Evolutionary conservation across 2,113 vertebrate species (phyloP), one percentile per base, ranked within the genome.

Genomic region (Chroicocephalus ridibundus): DNA sequence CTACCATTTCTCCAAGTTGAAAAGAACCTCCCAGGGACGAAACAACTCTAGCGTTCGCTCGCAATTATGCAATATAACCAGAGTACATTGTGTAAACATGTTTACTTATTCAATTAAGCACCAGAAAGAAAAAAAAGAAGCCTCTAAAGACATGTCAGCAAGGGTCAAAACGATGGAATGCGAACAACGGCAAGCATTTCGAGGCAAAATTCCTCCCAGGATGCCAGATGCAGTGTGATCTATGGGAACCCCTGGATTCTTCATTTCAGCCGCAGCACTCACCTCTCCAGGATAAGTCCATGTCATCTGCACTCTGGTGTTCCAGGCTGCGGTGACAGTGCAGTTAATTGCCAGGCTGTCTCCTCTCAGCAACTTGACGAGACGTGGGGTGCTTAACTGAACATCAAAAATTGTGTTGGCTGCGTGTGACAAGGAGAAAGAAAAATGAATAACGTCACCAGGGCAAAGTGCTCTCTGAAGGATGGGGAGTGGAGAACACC

Each of bases 251-350:
- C 57, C 62, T 2, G 2, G 2, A 18, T 88, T 75, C 60, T 68
- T 51, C 34, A 44, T 76, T 76, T 55, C 46, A 92, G 4, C 5
- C 76, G 57, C 80, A 60, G 40, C 52, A 96, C 99, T 98, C 95
- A 99, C 99, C 98, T 99, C 97, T 88, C 98, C 98, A 9, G 99
- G 99, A 72, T 99, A 99, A 82, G 93, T 98, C 99, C 99, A 99
- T 15, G 94, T 98, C 93, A 99, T 99, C 62, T 98, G 98, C 77
- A 99, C 99, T 97, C 99, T 98, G 15, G 99, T 98, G 98, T 99
- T 99, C 95, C 98, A 96, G 68, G 98, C 98, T 9, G 98, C 98
- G 0, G 98, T 99, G 42, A 99, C 98, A 0, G 98, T 99, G 88
- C 99, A 99, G 97, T 99, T 99, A 83, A 99, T 97, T 8, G 95